These are phyloP conservation scores for Paramormyrops kingsleyae DNA, from an alignment of 2,113 vertebrate species.

Conservation along the genomic window DNA sequence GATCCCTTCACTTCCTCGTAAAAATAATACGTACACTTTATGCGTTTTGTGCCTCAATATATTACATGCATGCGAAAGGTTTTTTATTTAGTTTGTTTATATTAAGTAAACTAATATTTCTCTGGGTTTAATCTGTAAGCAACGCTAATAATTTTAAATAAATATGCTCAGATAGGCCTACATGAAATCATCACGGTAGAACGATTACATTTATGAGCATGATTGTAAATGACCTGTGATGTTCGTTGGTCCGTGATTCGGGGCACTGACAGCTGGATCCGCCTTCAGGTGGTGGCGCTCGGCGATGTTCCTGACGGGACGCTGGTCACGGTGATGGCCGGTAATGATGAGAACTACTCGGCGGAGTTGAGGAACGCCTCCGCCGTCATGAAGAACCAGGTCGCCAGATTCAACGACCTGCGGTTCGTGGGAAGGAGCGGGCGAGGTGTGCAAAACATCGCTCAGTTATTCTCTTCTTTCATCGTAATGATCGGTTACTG, in stretches of 20 bases:
- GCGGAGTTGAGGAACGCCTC: conserved; percentile 96
- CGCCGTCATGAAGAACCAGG: conserved; percentile 98
- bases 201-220: background rate
- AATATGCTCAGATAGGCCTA: background rate
- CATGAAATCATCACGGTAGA: background rate
- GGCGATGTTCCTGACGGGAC: conserved; percentile 96
- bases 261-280: background rate
- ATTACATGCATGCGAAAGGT: background rate
- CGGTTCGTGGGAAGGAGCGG: conserved; percentile 97
- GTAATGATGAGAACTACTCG: conserved; percentile 99
- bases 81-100: background rate
- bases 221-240: background rate
- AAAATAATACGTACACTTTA: background rate
- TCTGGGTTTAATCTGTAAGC: background rate
- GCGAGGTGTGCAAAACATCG: conserved; percentile 69
- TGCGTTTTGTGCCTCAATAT: background rate
- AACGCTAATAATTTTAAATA: background rate
- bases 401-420: conserved; percentile 97
- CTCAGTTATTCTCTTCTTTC: background rate
- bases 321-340: conserved; percentile 98
- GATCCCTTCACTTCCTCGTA: background rate
- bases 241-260: background rate
- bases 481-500: background rate
- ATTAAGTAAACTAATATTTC: background rate
- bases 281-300: conserved; percentile 85